Base-by-base conservation (phyloP, 2,888 invertebrate genomes). In the Euplexia lucipara region DNA sequence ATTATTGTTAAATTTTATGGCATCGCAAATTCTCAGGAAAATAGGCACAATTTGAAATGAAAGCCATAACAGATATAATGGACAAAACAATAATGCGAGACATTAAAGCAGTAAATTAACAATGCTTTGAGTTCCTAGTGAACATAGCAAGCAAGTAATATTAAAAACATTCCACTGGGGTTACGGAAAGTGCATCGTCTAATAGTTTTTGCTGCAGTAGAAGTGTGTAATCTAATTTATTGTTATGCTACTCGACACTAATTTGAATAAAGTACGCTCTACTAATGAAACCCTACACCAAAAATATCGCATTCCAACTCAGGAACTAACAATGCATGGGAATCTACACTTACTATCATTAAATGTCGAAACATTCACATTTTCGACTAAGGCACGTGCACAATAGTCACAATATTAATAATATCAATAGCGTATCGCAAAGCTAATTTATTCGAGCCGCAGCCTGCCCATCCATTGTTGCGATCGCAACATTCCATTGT, bases 401-500 rank as follows among this genome's bases (percentile, higher is more conserved):
- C 57, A 78, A 60, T 51, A 30, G 34, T 41, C 30, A 64, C 63
- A 73, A 69, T 68, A 58, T 61, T 73, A 76, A 73, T 74, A 71
- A 69, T 79, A 83, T 84, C 82, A 83, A 86, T 80, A 68, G 76
- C 80, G 77, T 83, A 87, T 86, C 83, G 78, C 78, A 83, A 75
- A 79, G 69, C 73, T 81, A 86, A 85, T 83, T 85, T 86, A 92
- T 92, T 90, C 92, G 79, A 79, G 77, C 88, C 89, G 89, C 86
- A 82, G 67, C 83, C 67, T 79, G 84, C 81, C 85, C 86, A 83
- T 86, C 87, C 76, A 91, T 92, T 92, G 92, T 90, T 83, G 86
- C 74, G 83, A 83, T 85, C 81, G 81, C 85, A 81, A 86, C 92
- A 93, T 93, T 91, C 91, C 92, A 88, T 89, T 88, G 88, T 86